Base-by-base conservation (phyloP, 2,113 vertebrate species). In the Xerus inauris region DNA sequence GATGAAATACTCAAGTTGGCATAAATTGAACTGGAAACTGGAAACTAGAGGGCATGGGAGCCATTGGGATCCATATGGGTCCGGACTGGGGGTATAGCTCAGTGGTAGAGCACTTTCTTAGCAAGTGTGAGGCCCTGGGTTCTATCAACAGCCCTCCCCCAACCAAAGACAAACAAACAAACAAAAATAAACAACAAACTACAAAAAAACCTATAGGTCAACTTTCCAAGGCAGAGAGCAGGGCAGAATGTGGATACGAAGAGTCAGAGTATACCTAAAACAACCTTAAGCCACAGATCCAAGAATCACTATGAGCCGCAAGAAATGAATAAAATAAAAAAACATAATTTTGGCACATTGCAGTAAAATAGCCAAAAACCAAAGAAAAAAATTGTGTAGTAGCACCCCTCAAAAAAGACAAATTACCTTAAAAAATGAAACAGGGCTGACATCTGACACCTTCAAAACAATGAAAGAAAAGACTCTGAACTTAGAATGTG, bases 381-480 rank as follows among this genome's bases (percentile, higher is more conserved):
- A 76, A 92, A 95, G 11, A 4, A 64, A 91, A 88, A 62, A 79
- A 28, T 49, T 82, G 4, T 35, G 38, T 95, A 80, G n/a, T 79
- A 80, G 32, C 3, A 17, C 32, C 28, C 24, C 26, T 20, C 28
- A 51, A 49, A 88, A 47, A 62, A 62, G 11, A 51, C 65, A 57
- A 92, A 57, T 92, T 85, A 38, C n/a, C n/a, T 89, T 71, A 38
- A 62, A 86, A 94, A 93, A 16, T 81, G 35, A 87, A 77, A 72
- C 38, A 86, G 87, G 14, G 65, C 28, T 91, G 28, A 64, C 38
- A 64, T 69, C 47, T 84, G 62, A 87, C 22, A 73, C 17, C 17
- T 97, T 81, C 16, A 49, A 82, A 91, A 88, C 62, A 75, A 0
- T 62, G 38, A 65, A 89, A 84, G 38, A 84, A 89, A 84, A n/a